Percentiles rank a stretch among this genome's conserved stretches.
Conservation (phyloP, 2,113 vertebrate species). For the Clarias gariepinus region DNA sequence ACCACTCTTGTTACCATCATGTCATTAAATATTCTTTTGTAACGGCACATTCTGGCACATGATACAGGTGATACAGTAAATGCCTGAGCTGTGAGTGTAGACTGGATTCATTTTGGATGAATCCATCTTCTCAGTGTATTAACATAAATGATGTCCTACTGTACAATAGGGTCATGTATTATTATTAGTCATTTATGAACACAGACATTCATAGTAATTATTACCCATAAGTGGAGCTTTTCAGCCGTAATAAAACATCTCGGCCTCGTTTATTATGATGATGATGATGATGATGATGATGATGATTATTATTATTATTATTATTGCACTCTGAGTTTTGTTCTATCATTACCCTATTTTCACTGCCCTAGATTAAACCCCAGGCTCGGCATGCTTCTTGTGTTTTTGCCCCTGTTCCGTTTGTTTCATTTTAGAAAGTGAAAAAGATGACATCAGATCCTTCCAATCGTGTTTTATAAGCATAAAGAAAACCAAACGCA, state of each 20-base stretch:
- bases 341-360: slow-evolving; percentile 28
- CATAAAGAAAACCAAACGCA: neutral
- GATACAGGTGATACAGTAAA: neutral
- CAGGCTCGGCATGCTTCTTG: neutral
- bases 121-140: neutral
- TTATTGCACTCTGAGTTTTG: neutral
- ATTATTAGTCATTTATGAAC: neutral
- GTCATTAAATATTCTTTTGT: neutral
- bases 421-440: neutral
- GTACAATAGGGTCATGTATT: neutral
- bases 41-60: neutral
- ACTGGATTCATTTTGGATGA: neutral
- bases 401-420: neutral
- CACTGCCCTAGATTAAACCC: slow-evolving; percentile 13
- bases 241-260: neutral
- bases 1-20: neutral
- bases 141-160: neutral
- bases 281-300: no score
- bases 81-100: neutral
- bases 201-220: slow-evolving; percentile 9
- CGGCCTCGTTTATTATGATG: slow-evolving; percentile 2
- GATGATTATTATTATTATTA: no score
- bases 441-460: neutral
- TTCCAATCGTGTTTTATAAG: neutral
- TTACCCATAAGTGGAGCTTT: neutral